phyloP scores from a whole-genome alignment of 1,140 invertebrate species.

The Drosophila truncata region DNA sequence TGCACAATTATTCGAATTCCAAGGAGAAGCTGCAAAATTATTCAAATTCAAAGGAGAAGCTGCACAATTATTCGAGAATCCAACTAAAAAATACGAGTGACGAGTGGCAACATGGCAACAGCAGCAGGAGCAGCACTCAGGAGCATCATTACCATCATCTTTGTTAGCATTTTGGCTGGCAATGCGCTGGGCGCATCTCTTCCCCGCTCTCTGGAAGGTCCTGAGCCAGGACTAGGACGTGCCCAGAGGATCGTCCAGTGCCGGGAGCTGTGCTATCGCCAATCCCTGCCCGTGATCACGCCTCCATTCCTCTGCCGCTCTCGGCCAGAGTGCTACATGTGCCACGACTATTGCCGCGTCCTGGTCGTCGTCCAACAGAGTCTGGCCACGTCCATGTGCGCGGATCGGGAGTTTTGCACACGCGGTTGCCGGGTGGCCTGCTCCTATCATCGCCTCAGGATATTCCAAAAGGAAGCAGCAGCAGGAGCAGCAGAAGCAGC shows the following conservation, averaged over 20 bases:
- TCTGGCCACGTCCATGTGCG: constrained; percentile 68
- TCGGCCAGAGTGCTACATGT: constrained; percentile 74
- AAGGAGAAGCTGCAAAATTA: not conserved
- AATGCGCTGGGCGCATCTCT: constrained; percentile 42
- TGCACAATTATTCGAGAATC: not conserved
- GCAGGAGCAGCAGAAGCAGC: not conserved
- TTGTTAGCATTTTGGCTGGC: constrained; percentile 11
- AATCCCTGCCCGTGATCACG: constrained; percentile 13
- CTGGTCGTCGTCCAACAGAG: constrained; percentile 53
- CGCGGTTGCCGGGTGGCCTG: constrained; percentile 75
- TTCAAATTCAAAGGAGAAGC: not conserved
- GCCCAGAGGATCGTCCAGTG: constrained; percentile 51
- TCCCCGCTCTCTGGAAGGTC: not conserved
- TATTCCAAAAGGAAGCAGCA: not conserved
- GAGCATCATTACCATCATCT: not conserved
- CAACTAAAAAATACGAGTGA: not conserved
- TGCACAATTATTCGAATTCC: not conserved
- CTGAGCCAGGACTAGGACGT: not conserved
- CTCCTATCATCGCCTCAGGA: constrained; percentile 40
- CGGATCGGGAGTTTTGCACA: constrained; percentile 65
- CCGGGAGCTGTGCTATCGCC: constrained; percentile 63
- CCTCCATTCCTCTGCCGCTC: constrained; percentile 45
- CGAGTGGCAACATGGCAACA: constrained; percentile 4
- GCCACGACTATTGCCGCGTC: constrained; percentile 75
- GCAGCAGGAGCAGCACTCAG: not conserved